Evolutionary conservation across 2,113 vertebrate species (phyloP).

Genomic region (Sphyrna mokarran): DNA sequence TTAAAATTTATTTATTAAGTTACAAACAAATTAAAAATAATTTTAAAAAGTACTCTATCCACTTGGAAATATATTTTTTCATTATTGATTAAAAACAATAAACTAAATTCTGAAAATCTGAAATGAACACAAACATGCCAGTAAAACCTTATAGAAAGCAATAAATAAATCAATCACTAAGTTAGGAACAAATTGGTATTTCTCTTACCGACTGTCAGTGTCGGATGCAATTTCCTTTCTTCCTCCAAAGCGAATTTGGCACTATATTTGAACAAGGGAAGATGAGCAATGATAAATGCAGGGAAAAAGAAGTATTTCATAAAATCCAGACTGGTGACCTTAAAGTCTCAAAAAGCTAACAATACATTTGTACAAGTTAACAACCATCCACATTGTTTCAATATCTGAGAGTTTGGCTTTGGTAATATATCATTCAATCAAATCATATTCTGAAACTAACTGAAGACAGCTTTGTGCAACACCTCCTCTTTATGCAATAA

Average conservation of each 20-base stretch:
- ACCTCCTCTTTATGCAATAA: not conserved
- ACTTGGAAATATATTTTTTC: not conserved
- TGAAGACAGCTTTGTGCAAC: not conserved
- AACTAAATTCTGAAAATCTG: not conserved
- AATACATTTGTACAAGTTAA: not conserved
- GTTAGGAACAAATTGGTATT: not conserved
- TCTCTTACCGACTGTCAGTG: slow-evolving; percentile 87
- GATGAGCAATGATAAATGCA: not conserved
- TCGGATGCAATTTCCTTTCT: slow-evolving; percentile 97
- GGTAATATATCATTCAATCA: not conserved
- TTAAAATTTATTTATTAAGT: not conserved
- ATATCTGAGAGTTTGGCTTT: not conserved
- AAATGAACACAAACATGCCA: not conserved
- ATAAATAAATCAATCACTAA: slow-evolving; percentile 11
- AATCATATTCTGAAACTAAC: not conserved
- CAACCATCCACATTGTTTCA: not conserved
- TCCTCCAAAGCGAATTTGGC: slow-evolving; percentile 97
- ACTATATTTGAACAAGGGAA: slow-evolving; percentile 57
- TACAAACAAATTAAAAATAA: not conserved
- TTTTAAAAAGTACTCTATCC: not conserved
- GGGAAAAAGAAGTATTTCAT: not conserved
- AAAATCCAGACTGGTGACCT: not conserved
- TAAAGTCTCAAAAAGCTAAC: not conserved
- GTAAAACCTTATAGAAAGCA: not conserved
- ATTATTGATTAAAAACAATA: not conserved